These are phyloP conservation scores for Catocala fraxini DNA, from an alignment of 2,888 invertebrate genomes.

Conservation along the genomic window DNA sequence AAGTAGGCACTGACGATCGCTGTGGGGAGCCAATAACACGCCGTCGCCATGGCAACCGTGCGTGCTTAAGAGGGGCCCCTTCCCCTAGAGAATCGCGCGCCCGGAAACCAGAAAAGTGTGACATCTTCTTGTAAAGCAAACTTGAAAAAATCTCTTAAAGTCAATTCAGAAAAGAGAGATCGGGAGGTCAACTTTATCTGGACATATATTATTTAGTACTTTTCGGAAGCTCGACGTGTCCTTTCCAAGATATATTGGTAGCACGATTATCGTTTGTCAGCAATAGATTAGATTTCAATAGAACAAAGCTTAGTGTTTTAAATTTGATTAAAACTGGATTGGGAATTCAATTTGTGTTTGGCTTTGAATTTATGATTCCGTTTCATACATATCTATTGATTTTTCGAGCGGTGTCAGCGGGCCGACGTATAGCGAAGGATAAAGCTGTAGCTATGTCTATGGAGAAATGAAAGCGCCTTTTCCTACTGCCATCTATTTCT, in stretches of 20 bases:
- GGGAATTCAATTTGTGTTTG: conserved; percentile 37
- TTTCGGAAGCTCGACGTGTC: conserved; percentile 53
- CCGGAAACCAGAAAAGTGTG: conserved; percentile 72
- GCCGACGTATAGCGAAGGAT: conserved; percentile 11
- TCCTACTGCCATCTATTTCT: too few relatives aligned
- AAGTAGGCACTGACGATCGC: conserved; percentile 61
- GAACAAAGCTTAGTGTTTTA: conserved; percentile 36
- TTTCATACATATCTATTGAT: conserved; percentile 33
- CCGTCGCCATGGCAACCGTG: conserved; percentile 77
- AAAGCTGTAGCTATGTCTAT: neutral
- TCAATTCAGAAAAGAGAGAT: conserved; percentile 21
- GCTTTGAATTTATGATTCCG: conserved; percentile 29
- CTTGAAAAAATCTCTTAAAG: conserved; percentile 44
- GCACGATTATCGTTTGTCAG: conserved; percentile 53
- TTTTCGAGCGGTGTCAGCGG: conserved; percentile 21
- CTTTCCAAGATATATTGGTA: conserved; percentile 53
- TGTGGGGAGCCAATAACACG: conserved; percentile 83
- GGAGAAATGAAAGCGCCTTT: neutral
- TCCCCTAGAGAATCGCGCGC: conserved; percentile 69
- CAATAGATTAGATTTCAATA: conserved; percentile 47
- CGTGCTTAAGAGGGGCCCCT: conserved; percentile 72
- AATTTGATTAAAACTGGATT: conserved; percentile 35
- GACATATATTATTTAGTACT: conserved; percentile 64
- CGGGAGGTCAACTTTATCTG: conserved; percentile 53
- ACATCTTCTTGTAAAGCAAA: conserved; percentile 63